Conservation (phyloP, 2,888 invertebrate genomes). For the Syrista parreyssii region DNA sequence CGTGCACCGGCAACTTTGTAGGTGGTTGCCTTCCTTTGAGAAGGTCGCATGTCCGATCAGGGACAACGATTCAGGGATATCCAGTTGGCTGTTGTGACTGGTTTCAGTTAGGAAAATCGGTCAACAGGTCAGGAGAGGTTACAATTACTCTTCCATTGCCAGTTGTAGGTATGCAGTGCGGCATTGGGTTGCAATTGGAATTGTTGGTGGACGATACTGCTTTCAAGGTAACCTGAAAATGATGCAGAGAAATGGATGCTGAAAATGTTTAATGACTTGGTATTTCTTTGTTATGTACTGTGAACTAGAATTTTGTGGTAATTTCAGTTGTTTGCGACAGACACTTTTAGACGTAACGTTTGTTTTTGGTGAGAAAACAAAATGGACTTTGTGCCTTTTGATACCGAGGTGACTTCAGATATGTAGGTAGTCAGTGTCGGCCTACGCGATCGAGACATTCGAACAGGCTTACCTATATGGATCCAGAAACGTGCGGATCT, state of each 20-base stretch:
- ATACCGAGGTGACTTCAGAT: conserved; percentile 3
- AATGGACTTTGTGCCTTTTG: conserved; percentile 12
- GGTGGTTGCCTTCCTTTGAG: conserved; percentile 19
- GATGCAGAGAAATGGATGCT: not conserved
- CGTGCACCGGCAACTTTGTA: conserved; percentile 18
- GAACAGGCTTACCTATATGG: conserved; percentile 38
- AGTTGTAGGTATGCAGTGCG: not conserved
- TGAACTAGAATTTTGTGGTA: conserved; percentile 61
- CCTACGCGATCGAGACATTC: conserved; percentile 26
- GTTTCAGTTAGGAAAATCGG: conserved; percentile 43
- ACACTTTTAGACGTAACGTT: not conserved
- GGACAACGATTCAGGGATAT: conserved; percentile 22
- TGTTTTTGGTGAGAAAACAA: not conserved
- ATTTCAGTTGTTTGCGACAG: conserved; percentile 59
- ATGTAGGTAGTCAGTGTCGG: conserved; percentile 20
- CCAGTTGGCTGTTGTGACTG: conserved; percentile 28
- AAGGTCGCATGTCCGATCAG: conserved; percentile 28
- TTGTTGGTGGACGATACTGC: not conserved
- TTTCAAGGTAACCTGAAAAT: not conserved
- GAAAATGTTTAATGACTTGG: not conserved
- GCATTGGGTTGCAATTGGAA: not conserved
- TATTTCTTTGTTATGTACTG: not conserved
- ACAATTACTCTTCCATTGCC: not conserved
- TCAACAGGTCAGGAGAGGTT: conserved; percentile 45
- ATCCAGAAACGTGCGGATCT: conserved; percentile 36